Evolutionary conservation across 1,140 invertebrate species (phyloP), one percentile per base, ranked within the genome.

Genomic region (Drosophila burlai): DNA sequence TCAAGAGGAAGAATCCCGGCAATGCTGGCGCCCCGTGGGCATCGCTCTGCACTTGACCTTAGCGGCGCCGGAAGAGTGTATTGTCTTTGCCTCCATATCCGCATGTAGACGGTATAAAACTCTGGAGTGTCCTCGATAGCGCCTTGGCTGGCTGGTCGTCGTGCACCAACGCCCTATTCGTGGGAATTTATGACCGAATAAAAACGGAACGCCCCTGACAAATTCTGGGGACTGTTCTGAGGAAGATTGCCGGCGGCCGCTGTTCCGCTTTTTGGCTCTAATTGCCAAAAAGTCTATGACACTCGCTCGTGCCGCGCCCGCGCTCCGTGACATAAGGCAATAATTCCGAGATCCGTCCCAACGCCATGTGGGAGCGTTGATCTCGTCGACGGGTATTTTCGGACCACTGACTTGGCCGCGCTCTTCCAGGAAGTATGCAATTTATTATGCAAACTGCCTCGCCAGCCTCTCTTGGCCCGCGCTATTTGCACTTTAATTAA

Each of bases 351-450:
- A 64, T 71, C 58, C 43, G 45, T 49, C 26, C 54, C 36, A 40
- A n/a, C 54, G 55, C 42, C 63, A 81, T 90, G 84, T 79, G 85
- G 84, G 84, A 76, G 81, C 81, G 85, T 89, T 89, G 85, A 85
- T 90, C 85, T 90, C 50, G 31, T 40, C 2, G 31, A 47, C 3
- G 54, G 57, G 24, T 69, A 61, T 65, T 79, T 65, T 73, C 46
- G 55, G 60, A 49, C 66, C 67, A 65, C 46, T 78, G 83, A 81
- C 73, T 85, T 78, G 64, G 67, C 67, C 45, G 36, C 38, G 16
- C 71, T 71, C 38, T 89, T 89, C 85, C 83, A 90, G 85, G 85
- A 89, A 89, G 85, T 63, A 81, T 90, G 84, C 75, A 81, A 79
- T 81, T 81, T 87, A 75, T 83, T 84, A 81, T 84, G 84, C 84